phyloP scores from a whole-genome alignment of 2,888 invertebrate species.

The Torymus aiolomorphi region DNA sequence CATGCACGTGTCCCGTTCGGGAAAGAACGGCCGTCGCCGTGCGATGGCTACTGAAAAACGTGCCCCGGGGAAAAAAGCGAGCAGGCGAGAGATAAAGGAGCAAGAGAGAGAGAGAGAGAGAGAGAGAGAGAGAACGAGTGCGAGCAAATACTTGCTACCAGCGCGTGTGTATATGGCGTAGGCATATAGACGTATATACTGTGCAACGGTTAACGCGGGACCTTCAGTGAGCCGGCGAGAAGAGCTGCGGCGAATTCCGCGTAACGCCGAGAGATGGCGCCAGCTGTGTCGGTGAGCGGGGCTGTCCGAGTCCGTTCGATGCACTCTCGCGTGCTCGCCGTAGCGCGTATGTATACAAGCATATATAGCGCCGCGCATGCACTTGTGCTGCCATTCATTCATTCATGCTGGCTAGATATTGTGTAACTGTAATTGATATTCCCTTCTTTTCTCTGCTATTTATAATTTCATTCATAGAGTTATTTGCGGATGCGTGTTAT shows the following conservation, averaged over 20 bases:
- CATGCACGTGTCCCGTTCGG: too few species aligned
- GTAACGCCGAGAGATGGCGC: conserved; percentile 39
- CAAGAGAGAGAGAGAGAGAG: conserved; percentile 10
- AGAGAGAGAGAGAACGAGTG: not conserved
- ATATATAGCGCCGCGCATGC: not conserved
- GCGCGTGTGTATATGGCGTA: not conserved
- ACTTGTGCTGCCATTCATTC: not conserved
- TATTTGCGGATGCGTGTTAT: too few species aligned
- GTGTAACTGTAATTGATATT: too few species aligned
- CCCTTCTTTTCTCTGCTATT: too few species aligned
- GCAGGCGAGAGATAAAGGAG: not conserved
- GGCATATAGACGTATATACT: conserved; percentile 16
- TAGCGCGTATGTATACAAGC: not conserved
- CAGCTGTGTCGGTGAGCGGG: conserved; percentile 1
- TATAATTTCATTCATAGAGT: too few species aligned
- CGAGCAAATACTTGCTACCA: not conserved
- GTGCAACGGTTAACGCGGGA: conserved; percentile 34
- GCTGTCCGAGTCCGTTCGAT: conserved; percentile 14
- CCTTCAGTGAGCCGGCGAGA: not conserved
- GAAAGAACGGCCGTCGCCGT: too few species aligned
- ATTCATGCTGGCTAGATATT: conserved; percentile 1
- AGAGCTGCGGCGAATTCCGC: not conserved
- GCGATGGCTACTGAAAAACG: too few species aligned
- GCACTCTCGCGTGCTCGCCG: conserved; percentile 14
- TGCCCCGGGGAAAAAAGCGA: conserved; percentile 7